Percentiles rank a stretch among this genome's conserved stretches.
Conservation (phyloP, 2,888 invertebrate species). For the Acrocyrtus sp. region DNA sequence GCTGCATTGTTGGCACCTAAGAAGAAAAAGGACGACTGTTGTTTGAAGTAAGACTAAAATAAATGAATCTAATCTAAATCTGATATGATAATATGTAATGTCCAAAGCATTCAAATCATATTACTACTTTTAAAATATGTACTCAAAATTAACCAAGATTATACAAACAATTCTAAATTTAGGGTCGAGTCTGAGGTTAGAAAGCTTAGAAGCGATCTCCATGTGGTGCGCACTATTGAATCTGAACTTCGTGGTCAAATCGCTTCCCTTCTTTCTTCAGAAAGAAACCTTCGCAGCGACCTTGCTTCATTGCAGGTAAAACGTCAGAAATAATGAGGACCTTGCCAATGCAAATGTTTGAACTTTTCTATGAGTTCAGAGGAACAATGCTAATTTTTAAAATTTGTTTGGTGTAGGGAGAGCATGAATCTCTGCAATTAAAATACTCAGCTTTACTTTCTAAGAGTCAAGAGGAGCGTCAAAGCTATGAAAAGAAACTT, state of each 20-base stretch:
- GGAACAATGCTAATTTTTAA: neutral
- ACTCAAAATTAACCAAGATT: no score
- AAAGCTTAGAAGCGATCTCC: conserved; percentile 62
- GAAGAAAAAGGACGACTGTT: conserved; percentile 62
- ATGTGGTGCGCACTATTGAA: conserved; percentile 60
- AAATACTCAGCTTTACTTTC: conserved; percentile 63
- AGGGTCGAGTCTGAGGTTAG: conserved; percentile 62
- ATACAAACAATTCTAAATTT: neutral
- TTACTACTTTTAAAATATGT: no score
- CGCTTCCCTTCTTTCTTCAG: conserved; percentile 59
- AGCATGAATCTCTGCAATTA: conserved; percentile 63
- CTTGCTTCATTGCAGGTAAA: conserved; percentile 60
- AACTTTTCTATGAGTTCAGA: neutral
- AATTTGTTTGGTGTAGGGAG: conserved; percentile 50
- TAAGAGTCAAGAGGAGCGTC: conserved; percentile 63
- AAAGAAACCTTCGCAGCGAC: conserved; percentile 63
- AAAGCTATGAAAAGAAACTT: conserved; percentile 62
- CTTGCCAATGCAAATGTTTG: neutral
- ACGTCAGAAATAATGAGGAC: no score
- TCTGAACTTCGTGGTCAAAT: conserved; percentile 63
- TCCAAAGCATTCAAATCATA: no score
- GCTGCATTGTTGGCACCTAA: conserved; percentile 55
- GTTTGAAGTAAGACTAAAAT: conserved; percentile 56
- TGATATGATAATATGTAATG: no score
- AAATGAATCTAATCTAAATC: neutral